Conservation (phyloP, 2,113 vertebrate species). For the Laticauda colubrina region DNA sequence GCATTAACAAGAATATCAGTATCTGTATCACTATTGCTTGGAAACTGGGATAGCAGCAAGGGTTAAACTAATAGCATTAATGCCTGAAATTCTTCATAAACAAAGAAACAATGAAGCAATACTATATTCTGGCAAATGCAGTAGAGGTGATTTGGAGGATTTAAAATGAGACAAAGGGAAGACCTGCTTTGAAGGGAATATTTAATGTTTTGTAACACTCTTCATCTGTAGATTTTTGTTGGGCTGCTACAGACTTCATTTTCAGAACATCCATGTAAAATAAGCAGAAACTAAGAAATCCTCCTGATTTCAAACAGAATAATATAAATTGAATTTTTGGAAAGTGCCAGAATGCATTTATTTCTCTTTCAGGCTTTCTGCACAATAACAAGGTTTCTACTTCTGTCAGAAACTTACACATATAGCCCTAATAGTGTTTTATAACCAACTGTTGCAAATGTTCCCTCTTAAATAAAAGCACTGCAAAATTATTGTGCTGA, state of each 20-base stretch:
- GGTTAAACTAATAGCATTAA: neutral
- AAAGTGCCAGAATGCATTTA: neutral
- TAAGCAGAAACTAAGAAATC: slow-evolving; percentile 7
- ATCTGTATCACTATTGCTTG: neutral
- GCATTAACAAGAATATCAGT: neutral
- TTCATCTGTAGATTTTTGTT: slow-evolving; percentile 8
- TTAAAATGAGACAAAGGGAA: slow-evolving; percentile 25
- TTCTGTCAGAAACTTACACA: slow-evolving; percentile 15
- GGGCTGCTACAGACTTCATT: slow-evolving; percentile 9
- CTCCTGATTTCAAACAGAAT: neutral
- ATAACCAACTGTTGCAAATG: slow-evolving; percentile 33
- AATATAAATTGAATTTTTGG: slow-evolving; percentile 9
- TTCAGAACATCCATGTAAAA: slow-evolving; percentile 22
- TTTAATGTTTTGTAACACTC: slow-evolving; percentile 36
- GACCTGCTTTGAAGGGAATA: slow-evolving; percentile 20
- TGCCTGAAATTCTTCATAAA: neutral
- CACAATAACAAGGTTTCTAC: neutral
- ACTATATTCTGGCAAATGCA: neutral
- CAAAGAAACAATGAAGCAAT: neutral
- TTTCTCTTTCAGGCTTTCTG: neutral
- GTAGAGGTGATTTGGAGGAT: neutral
- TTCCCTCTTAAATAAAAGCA: slow-evolving; percentile 18
- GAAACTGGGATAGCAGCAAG: neutral
- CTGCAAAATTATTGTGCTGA: slow-evolving; percentile 34
- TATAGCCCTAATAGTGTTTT: slow-evolving; percentile 19